A percentile compares a stretch with the other conserved stretches of the same genome.
Conservation (phyloP, 2,113 vertebrate species). For the Stercorarius parasiticus region DNA sequence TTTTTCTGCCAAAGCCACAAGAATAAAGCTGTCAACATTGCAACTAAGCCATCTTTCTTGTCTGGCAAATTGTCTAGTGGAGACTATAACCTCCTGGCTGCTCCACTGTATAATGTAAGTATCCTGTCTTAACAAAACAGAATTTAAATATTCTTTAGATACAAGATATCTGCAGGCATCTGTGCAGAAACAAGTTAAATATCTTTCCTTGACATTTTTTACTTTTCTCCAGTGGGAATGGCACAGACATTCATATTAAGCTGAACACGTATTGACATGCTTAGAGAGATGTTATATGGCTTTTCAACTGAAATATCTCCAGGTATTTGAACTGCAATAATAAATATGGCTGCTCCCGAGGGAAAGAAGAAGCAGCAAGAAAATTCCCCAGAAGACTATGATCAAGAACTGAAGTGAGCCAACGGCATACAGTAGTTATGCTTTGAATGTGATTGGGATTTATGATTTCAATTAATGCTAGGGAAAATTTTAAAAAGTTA, state of each 20-base stretch:
- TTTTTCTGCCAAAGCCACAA: conserved; percentile 75
- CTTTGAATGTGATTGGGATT: conserved; percentile 71
- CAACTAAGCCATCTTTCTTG: conserved; percentile 73
- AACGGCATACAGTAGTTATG: conserved; percentile 45
- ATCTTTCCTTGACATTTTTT: conserved; percentile 50
- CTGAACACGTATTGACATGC: conserved; percentile 42
- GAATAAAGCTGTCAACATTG: conserved; percentile 79
- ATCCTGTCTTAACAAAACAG: conserved; percentile 68
- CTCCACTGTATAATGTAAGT: conserved; percentile 61
- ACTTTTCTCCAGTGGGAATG: conserved; percentile 56
- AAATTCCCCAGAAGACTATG: conserved; percentile 60
- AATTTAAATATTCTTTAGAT: conserved; percentile 73
- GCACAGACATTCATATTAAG: conserved; percentile 33
- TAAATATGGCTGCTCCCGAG: conserved; percentile 50
- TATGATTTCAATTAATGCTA: conserved; percentile 74
- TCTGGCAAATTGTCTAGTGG: conserved; percentile 74
- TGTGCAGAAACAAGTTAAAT: conserved; percentile 46
- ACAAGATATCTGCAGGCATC: conserved; percentile 45
- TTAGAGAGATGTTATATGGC: conserved; percentile 50
- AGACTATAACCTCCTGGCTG: conserved; percentile 72
- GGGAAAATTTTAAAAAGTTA: conserved; percentile 67
- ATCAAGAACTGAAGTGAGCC: conserved; percentile 59
- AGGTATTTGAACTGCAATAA: conserved; percentile 63
- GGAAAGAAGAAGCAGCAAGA: conserved; percentile 42
- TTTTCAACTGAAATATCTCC: conserved; percentile 55